Percentiles rank a stretch among this genome's conserved stretches.
phyloP scores from a whole-genome alignment of 1,140 invertebrate genomes.

The Tetramorium parvispinum region DNA sequence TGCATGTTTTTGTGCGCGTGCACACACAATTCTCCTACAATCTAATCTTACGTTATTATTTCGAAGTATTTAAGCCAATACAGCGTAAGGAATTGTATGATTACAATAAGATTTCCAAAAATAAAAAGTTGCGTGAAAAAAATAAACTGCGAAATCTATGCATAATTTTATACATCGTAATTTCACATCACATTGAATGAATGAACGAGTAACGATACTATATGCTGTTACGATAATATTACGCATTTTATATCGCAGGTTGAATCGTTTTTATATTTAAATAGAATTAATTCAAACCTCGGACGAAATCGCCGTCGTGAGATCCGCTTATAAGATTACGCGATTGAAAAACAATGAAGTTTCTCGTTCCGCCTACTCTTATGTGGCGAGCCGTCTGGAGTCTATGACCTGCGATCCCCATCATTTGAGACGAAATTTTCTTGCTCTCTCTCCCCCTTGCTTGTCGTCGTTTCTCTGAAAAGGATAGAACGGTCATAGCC shows the following conservation, averaged over 20 bases:
- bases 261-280: constrained; percentile 6
- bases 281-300: constrained; percentile 17
- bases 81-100: background rate
- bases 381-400: constrained; percentile 19
- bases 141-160: background rate
- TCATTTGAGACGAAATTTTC: constrained; percentile 36
- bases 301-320: background rate
- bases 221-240: background rate
- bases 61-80: background rate
- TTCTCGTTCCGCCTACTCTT: background rate
- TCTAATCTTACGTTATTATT: background rate
- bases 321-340: constrained; percentile 4
- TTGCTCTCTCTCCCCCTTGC: background rate
- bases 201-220: background rate
- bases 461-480: constrained; percentile 28
- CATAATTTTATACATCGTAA: background rate
- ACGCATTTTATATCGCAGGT: background rate
- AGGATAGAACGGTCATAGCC: constrained; percentile 61
- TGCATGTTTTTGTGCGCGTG: no score
- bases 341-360: constrained; percentile 24
- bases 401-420: constrained; percentile 32
- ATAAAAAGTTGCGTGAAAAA: background rate
- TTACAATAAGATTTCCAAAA: background rate
- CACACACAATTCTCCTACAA: background rate
- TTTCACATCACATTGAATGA: constrained; percentile 12